These are phyloP conservation scores for Crepidodera aurea DNA, from an alignment of 2,888 invertebrate species.

Conservation along the genomic window DNA sequence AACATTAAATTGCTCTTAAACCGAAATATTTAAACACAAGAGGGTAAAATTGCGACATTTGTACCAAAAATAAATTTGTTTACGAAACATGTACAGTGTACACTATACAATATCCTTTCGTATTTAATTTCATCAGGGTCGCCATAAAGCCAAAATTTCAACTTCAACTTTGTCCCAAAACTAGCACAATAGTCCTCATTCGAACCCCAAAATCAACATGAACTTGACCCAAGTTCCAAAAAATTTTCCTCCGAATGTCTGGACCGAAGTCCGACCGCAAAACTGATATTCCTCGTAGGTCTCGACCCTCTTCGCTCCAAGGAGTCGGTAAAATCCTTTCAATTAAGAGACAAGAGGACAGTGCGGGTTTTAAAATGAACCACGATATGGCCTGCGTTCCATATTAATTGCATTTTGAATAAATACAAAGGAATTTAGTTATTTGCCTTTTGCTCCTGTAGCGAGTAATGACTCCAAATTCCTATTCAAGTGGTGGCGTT, in stretches of 20 bases:
- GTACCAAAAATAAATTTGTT: too few species aligned
- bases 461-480: conserved; percentile 6
- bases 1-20: too few species aligned
- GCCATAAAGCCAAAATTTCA: too few species aligned
- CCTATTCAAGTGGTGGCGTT: conserved; percentile 1
- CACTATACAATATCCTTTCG: too few species aligned
- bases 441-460: conserved; percentile 24
- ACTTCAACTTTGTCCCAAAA: too few species aligned
- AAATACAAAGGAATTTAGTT: conserved; percentile 35
- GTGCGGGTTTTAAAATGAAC: conserved; percentile 31
- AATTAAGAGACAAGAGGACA: conserved; percentile 31
- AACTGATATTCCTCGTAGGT: background rate
- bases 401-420: conserved; percentile 35
- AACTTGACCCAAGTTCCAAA: too few species aligned
- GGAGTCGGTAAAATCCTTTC: conserved; percentile 8
- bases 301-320: background rate
- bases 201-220: too few species aligned
- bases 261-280: background rate
- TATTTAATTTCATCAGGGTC: too few species aligned
- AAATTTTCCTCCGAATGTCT: background rate
- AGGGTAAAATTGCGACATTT: too few species aligned
- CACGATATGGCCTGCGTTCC: conserved; percentile 8
- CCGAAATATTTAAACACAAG: too few species aligned
- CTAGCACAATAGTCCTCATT: too few species aligned
- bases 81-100: too few species aligned